Percentiles rank a stretch among this genome's conserved stretches.
Evolutionary conservation across 2,797 vertebrate genomes (phyloP).

Genomic region (Esox lucius): DNA sequence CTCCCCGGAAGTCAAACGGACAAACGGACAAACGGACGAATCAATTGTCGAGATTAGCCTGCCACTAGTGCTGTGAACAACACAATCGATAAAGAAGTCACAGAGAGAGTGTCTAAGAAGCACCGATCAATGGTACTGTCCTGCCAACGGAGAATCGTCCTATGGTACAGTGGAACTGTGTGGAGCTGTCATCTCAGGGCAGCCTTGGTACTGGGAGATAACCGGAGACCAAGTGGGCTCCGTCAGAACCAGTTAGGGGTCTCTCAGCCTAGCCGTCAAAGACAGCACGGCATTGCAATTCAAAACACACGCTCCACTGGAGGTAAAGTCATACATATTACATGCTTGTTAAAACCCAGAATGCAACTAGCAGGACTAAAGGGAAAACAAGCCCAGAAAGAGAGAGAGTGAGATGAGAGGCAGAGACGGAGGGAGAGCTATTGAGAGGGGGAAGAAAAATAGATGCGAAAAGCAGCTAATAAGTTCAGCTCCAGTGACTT

Average conservation of each 20-base stretch:
- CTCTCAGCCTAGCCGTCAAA: slow-evolving; percentile 21
- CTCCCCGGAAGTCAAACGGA: no score
- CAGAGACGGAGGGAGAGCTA: neutral
- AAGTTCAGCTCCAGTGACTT: slow-evolving; percentile 61
- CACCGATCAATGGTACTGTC: slow-evolving; percentile 31
- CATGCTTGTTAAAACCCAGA: slow-evolving; percentile 54
- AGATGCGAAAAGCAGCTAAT: slow-evolving; percentile 35
- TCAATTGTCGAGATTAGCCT: neutral
- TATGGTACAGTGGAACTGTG: neutral
- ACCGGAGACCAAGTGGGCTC: slow-evolving; percentile 2
- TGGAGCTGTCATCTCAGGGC: slow-evolving; percentile 16
- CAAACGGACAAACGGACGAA: no score
- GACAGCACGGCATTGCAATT: slow-evolving; percentile 50
- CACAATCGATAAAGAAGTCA: slow-evolving; percentile 23
- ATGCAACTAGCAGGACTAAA: slow-evolving; percentile 7
- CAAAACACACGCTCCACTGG: slow-evolving; percentile 49
- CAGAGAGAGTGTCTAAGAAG: slow-evolving; percentile 20
- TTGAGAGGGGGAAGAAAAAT: slow-evolving; percentile 2
- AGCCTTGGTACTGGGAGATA: slow-evolving; percentile 29
- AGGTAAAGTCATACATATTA: slow-evolving; percentile 40
- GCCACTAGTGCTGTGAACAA: neutral
- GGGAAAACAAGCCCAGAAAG: neutral
- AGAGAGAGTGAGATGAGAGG: neutral
- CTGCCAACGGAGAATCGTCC: slow-evolving; percentile 13
- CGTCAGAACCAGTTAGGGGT: slow-evolving; percentile 7